Base-by-base conservation (phyloP, 2,113 vertebrate genomes). In the Semicossyphus pulcher region DNA sequence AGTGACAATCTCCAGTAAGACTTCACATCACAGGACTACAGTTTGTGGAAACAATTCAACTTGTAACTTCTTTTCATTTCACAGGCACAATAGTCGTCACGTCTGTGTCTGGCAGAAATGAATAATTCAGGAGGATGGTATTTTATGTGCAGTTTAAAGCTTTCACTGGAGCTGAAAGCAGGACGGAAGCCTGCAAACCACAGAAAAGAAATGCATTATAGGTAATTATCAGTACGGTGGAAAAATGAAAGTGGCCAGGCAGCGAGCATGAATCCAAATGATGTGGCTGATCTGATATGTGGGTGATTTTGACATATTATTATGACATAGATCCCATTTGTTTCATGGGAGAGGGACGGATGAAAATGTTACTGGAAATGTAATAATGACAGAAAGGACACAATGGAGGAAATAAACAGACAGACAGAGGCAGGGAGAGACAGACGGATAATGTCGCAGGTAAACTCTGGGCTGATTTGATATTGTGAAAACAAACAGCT, bases 401-500 rank as follows among this genome's bases (percentile, higher is more conserved):
- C 25, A n/a, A 18, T 18, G 31, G 14, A 37, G 4, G 10, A 12
- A 15, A 29, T 45, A 59, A 34, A 68, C 9, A 58, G 31, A 64
- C 7, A 54, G 61, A 72, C 48, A 31, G 14, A 21, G 41, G 10
- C 28, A 36, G 23, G 9, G 14, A 29, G 39, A 57, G 36, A 42
- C 0, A 1, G 14, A 71, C 3, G 10, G 0, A 60, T 64, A 58
- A 65, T 47, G 67, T 31, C 23, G 47, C 32, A 49, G 41, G 47
- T 59, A 56, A 76, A 65, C 52, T 73, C 58, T 7, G 12, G 31
- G 48, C 37, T 31, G 66, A 81, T 68, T 57, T 37, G 10, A 60
- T 83, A 64, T 78, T 64, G 58, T 74, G 52, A 65, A 86, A 87
- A 79, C 51, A 84, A 89, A 83, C 73, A 48, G 49, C 63, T 67